phyloP scores from a whole-genome alignment of 2,797 vertebrate genomes.

The Tauraco hartlaubi region DNA sequence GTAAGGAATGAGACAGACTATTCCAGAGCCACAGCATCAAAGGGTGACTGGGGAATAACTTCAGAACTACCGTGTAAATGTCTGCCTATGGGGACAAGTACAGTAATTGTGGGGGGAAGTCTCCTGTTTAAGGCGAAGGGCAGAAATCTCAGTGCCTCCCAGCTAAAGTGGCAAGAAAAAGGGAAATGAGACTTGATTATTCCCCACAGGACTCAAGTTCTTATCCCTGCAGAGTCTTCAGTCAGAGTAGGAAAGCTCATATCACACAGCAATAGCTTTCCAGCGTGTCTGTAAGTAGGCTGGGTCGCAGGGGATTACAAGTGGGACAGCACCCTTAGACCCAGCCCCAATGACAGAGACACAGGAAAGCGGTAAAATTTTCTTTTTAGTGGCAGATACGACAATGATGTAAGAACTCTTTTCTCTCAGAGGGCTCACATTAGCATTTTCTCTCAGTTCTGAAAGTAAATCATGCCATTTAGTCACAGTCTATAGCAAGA shows the following conservation, averaged over 20 bases:
- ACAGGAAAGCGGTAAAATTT: slow-evolving; percentile 16
- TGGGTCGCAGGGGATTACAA: neutral
- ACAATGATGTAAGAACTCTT: slow-evolving; percentile 29
- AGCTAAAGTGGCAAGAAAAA: neutral
- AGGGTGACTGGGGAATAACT: neutral
- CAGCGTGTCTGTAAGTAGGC: neutral
- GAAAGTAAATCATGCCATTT: slow-evolving; percentile 16
- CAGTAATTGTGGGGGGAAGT: neutral
- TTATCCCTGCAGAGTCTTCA: slow-evolving; percentile 1
- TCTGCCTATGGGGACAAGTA: neutral
- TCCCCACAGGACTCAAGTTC: neutral
- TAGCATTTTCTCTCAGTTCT: slow-evolving; percentile 6
- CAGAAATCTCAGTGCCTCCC: neutral
- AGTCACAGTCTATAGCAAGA: neutral
- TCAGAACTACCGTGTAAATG: neutral
- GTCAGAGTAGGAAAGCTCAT: slow-evolving; percentile 3
- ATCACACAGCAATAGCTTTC: neutral
- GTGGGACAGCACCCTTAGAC: neutral
- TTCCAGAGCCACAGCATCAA: neutral
- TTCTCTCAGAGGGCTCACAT: neutral
- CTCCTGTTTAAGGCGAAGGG: neutral
- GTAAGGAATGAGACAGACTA: neutral
- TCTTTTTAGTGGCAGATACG: neutral
- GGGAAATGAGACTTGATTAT: slow-evolving; percentile 16
- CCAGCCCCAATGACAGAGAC: neutral